Evolutionary conservation across 2,113 vertebrate genomes (phyloP).

Genomic region (Sus scrofa): T2T-Sscrofa CM000824.6:71894501-71895000

Average conservation of each 20-base stretch:
- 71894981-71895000: not conserved
- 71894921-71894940: not conserved
- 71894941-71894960: conserved; percentile 43
- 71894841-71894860: not conserved
- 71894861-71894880: not conserved
- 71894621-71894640: too few species aligned
- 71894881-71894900: not conserved
- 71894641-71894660: too few species aligned
- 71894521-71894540: not conserved
- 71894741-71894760: too few species aligned
- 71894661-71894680: too few species aligned
- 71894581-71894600: too few species aligned
- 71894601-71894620: too few species aligned
- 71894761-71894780: too few species aligned
- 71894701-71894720: too few species aligned
- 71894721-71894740: too few species aligned
- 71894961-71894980: not conserved
- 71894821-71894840: not conserved
- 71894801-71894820: too few species aligned
- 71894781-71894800: too few species aligned
- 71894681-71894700: too few species aligned
- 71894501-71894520: not conserved
- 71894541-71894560: not conserved
- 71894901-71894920: not conserved
- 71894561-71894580: not conserved